Percentiles rank a stretch among this genome's conserved stretches.
Evolutionary conservation across 2,888 invertebrate genomes (phyloP).

Genomic region (Phengaris alcon): DNA sequence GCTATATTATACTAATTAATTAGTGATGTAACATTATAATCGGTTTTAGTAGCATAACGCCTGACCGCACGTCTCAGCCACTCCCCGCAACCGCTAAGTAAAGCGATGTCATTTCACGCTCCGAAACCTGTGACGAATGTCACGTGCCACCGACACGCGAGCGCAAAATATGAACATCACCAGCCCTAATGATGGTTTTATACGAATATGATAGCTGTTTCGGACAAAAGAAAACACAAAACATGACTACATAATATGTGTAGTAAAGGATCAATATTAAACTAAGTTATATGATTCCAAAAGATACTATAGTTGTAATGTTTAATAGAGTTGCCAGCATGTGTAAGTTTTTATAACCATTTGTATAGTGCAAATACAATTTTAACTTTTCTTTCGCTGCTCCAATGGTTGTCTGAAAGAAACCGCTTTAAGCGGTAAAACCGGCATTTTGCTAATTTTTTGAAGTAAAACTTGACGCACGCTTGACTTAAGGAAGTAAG

Average conservation of each 20-base stretch:
- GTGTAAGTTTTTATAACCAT: too few species aligned
- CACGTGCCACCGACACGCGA: conserved; percentile 44
- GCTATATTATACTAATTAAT: conserved; percentile 41
- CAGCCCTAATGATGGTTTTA: conserved; percentile 7
- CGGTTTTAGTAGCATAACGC: conserved; percentile 47
- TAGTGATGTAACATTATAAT: conserved; percentile 44
- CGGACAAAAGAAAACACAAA: neutral
- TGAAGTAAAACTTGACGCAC: too few species aligned
- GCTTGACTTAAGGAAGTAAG: too few species aligned
- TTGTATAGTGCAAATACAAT: too few species aligned
- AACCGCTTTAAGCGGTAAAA: too few species aligned
- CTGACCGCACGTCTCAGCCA: conserved; percentile 61
- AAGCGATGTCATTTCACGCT: conserved; percentile 62
- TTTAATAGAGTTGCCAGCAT: too few species aligned
- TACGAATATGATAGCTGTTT: neutral
- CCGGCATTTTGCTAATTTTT: too few species aligned
- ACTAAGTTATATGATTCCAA: too few species aligned
- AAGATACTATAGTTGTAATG: too few species aligned
- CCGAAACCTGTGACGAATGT: conserved; percentile 62
- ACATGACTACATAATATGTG: neutral
- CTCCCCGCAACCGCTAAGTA: conserved; percentile 58
- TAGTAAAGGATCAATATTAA: too few species aligned
- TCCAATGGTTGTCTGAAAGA: too few species aligned
- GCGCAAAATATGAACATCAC: conserved; percentile 28
- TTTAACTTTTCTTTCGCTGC: too few species aligned